These are phyloP conservation scores for Lagorchestes hirsutus DNA, from an alignment of 2,797 vertebrate genomes.

Conservation along the genomic window DNA sequence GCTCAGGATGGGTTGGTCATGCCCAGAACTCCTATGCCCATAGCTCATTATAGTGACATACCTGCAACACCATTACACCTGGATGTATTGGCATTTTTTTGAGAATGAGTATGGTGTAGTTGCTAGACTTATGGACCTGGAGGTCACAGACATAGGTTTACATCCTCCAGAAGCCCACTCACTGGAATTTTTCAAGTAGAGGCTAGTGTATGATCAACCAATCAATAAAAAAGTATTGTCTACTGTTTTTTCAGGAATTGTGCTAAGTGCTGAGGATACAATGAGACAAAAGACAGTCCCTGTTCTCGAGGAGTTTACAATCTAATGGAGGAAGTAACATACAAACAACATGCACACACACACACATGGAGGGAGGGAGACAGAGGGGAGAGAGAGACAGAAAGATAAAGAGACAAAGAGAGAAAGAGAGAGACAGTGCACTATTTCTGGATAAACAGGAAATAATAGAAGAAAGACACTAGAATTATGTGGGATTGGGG, in stretches of 20 bases:
- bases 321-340: neutral
- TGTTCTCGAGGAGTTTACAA: neutral
- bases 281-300: neutral
- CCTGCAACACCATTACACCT: neutral
- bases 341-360: neutral
- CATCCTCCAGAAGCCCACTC: neutral
- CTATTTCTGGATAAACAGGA: no score
- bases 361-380: neutral
- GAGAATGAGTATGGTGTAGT: neutral
- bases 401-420: no score
- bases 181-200: neutral
- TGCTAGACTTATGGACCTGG: neutral
- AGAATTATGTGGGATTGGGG: no score
- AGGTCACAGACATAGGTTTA: neutral
- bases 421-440: no score
- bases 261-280: neutral
- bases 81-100: neutral
- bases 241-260: neutral
- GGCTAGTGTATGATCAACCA: neutral
- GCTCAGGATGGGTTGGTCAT: neutral
- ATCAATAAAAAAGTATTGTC: neutral
- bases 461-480: no score
- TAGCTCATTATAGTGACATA: neutral
- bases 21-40: neutral
- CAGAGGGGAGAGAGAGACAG: no score